Evolutionary conservation across 1,140 invertebrate genomes (phyloP).

Genomic region (Drosophila ficusphila): DNA sequence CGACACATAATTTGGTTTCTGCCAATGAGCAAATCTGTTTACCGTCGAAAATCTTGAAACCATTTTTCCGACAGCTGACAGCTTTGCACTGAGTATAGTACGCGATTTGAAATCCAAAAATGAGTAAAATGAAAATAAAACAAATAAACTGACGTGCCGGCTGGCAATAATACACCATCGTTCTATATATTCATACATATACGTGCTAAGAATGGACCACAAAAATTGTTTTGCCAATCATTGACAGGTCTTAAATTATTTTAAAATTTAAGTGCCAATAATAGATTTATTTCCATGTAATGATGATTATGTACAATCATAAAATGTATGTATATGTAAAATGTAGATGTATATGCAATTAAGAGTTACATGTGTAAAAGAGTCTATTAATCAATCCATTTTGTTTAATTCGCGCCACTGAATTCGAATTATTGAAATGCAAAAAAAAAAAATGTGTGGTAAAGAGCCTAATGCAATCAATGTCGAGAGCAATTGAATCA

Average conservation of each 20-base stretch:
- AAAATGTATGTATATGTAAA: no score
- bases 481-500: constrained; percentile 20
- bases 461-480: constrained; percentile 15
- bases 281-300: background rate
- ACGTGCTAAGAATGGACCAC: background rate
- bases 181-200: background rate
- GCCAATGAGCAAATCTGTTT: constrained; percentile 9
- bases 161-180: constrained; percentile 3
- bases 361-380: background rate
- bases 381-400: constrained; percentile 1
- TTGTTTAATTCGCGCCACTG: constrained; percentile 7
- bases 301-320: no score
- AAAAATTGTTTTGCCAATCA: no score
- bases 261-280: background rate
- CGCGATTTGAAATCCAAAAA: constrained; percentile 16
- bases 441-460: background rate
- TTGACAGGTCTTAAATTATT: background rate
- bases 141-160: constrained; percentile 14
- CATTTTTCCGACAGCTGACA: constrained; percentile 40
- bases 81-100: constrained; percentile 19
- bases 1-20: constrained; percentile 9
- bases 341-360: no score
- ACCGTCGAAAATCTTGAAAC: constrained; percentile 16
- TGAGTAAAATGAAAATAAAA: constrained; percentile 28
- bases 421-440: background rate